Evolutionary conservation across 2,888 invertebrate species (phyloP).

Genomic region (Rhagonycha lutea): DNA sequence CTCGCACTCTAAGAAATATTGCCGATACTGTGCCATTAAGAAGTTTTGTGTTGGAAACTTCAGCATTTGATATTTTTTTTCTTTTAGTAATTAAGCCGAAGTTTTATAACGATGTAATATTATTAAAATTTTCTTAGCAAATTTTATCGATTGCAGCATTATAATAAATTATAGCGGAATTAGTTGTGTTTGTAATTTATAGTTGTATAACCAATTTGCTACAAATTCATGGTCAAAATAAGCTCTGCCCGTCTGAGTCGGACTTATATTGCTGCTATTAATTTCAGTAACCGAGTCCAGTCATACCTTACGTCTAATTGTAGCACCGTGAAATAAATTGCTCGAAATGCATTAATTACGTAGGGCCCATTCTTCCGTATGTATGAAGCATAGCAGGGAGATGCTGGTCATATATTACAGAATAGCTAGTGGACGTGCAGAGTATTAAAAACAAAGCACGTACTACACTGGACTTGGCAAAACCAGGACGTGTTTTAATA

Average conservation of each 20-base stretch:
- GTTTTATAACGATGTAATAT: background rate
- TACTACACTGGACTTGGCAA: conserved; percentile 39
- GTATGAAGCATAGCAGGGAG: conserved; percentile 46
- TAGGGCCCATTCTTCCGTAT: conserved; percentile 42
- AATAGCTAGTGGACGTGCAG: conserved; percentile 47
- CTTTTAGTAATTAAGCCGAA: background rate
- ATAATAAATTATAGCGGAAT: conserved; percentile 5
- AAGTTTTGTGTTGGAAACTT: background rate
- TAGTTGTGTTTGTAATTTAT: conserved; percentile 25
- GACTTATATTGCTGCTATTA: conserved; percentile 57
- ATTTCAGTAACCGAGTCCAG: conserved; percentile 49
- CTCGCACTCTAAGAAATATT: conserved; percentile 25
- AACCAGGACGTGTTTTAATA: conserved; percentile 25
- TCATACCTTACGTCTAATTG: conserved; percentile 51
- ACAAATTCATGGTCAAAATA: conserved; percentile 47
- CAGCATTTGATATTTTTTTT: background rate
- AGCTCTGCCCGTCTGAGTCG: conserved; percentile 41
- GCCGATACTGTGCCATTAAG: conserved; percentile 5
- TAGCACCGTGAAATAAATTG: conserved; percentile 52
- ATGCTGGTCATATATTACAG: conserved; percentile 42
- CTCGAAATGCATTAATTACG: conserved; percentile 53
- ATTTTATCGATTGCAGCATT: background rate
- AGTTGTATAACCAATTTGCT: conserved; percentile 28
- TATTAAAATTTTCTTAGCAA: background rate
- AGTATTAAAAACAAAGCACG: conserved; percentile 61